Evolutionary conservation across 1,140 invertebrate genomes (phyloP), one percentile per base, ranked within the genome.

Genomic region (Anoplophora glabripennis): DNA sequence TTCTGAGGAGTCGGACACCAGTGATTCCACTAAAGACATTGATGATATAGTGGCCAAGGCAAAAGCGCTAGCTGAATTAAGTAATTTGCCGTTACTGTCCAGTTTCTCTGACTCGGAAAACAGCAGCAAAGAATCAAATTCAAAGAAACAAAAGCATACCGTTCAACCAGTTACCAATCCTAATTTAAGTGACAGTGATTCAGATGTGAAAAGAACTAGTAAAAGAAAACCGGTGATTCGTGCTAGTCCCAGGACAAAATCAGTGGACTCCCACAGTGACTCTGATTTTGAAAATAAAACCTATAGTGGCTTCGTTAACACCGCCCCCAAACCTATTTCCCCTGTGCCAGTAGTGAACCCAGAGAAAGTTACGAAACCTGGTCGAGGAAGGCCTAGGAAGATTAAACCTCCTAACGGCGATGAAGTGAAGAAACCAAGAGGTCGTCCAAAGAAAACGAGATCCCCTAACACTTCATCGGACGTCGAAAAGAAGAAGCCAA

Each of bases 1-100:
- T 3, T 7, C 42, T 5, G 54, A 45, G 10, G 75, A 76, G 62
- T 72, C 78, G 0, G 77, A 79, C 45, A 73, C 72, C 44, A 75
- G 77, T 48, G 77, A 79, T 63, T 74, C 74, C 3, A 70, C 71
- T 2, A 77, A 78, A 65, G 73, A 79, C 59, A 66, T 80, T 5
- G 75, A 77, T 54, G 75, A 72, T 53, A 77, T 78, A 0, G 66
- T 81, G 11, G 56, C 44, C 0, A 59, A 61, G 12, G 78, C 77
- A 4, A 76, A 78, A 53, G 77, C 78, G 5, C 53, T 72, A 0
- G 63, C 61, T 1, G 59, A 62, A 28, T 54, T 59, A 21, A 57
- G 33, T 3, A 42, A 63, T 4, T 48, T 64, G 8, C 64, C 66
- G 8, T 53, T 70, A n/a, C 41, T 75, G 21, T 71, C 71, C 1